phyloP scores from a whole-genome alignment of 2,797 vertebrate genomes.

The Heteromormyrus szaboi region DNA sequence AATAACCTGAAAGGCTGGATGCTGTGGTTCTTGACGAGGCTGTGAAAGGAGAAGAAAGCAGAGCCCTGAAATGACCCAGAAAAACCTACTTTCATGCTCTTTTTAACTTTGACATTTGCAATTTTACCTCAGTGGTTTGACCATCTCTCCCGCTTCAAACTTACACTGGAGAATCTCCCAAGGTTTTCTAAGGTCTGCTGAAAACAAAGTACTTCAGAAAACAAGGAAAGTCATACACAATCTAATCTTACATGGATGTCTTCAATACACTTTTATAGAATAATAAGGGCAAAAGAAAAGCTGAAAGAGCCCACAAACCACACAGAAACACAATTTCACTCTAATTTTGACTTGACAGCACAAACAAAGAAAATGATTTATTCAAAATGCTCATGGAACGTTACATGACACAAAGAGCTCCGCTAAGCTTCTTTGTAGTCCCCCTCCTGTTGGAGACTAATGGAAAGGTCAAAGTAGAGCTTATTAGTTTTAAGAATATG shows the following conservation, averaged over 20 bases:
- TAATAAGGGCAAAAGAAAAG: not conserved
- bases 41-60: not conserved
- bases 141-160: not conserved
- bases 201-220: not conserved
- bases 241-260: not conserved
- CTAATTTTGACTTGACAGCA: not conserved
- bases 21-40: not conserved
- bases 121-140: not conserved
- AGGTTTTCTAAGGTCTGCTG: not conserved
- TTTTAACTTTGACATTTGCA: not conserved
- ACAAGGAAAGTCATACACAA: not conserved
- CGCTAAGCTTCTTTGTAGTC: not conserved
- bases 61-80: not conserved
- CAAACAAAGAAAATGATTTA: not conserved
- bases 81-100: not conserved
- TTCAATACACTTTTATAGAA: not conserved
- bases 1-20: not conserved
- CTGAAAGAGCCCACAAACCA: not conserved
- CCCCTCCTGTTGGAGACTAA: not conserved
- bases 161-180: not conserved
- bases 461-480: not conserved
- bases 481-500: constrained; percentile 7
- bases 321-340: not conserved
- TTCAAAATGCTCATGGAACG: not conserved
- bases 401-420: not conserved